Base-by-base conservation (phyloP, 2,797 vertebrate genomes). In the Limosa lapponica region DNA sequence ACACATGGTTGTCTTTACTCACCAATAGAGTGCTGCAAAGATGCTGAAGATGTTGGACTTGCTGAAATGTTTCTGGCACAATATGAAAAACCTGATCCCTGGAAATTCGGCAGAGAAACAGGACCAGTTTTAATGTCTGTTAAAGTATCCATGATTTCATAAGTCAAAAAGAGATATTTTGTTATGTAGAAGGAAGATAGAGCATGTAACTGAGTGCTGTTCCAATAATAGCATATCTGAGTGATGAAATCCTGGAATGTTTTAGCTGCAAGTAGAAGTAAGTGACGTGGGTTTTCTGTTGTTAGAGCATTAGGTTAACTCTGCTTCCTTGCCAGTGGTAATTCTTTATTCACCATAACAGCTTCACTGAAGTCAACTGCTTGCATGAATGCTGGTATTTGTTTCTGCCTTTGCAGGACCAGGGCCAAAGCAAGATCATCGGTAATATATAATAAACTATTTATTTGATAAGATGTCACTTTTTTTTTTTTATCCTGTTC, bases 71-170 rank as follows among this genome's bases (percentile, higher is more conserved):
- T 90, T 95, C 82, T 82, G 97, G 96, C 49, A 96, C 66, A 71
- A 95, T 55, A 69, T 64, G 74, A 67, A 96, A 89, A 88, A 97
- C 90, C 39, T 95, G 89, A 87, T 97, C 87, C 44, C 96, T 97
- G 70, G 71, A 95, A 94, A 91, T 83, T 52, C 61, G 95, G 16
- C 22, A 65, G 51, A 93, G 66, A 86, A 81, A 65, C 11, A 81
- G 62, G 34, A 90, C 62, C 8, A 43, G 23, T 84, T 79, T 91
- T 79, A 73, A 49, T 3, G 2, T 89, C 37, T 61, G 7, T 66
- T 90, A 24, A 88, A 93, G 11, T 66, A 66, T 43, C 32, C 6
- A 8, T 48, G 10, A 64, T 85, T 87, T 66, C 13, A 1, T 59
- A 39, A 77, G n/a, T 82, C 66, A 73, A 70, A 82, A 79, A 51